Base-by-base conservation (phyloP, 1,140 invertebrate genomes). In the Lamellibrachia luymesi region DNA sequence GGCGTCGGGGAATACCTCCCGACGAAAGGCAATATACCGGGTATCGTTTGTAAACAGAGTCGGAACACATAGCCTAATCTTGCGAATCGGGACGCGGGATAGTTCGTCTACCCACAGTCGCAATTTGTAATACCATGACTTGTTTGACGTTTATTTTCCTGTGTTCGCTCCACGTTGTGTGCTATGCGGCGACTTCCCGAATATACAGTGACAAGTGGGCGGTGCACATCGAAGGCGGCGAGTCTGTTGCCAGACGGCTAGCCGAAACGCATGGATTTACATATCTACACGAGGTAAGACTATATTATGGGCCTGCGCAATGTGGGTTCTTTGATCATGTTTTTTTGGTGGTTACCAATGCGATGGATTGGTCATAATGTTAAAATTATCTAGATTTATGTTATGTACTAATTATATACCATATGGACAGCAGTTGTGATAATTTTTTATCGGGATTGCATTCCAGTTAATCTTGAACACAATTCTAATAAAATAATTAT, bases 181-280 rank as follows among this genome's bases (percentile, higher is more conserved):
- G 64, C 64, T 80, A 80, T 80, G 64, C 64, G 64, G 64, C 64
- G 64, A 80, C 64, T 80, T 80, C 64, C 64, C 5, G 13, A 80
- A 17, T 80, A 80, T 93, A 92, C 56, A 89, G 51, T 51, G 91
- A 93, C 50, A 56, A 93, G 89, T 93, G 93, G 93, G 93, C 93
- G 22, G 93, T 93, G 50, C 56, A 92, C 22, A 92, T 93, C 22
- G 89, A 93, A 51, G 93, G 93, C 38, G 91, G 64, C 80, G 93
- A 93, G 89, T 50, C 51, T 51, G 92, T 93, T n/a, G 93, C 93
- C 27, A 92, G 56, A 51, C 38, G 51, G 22, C 51, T 93, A 38
- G 93, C 93, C 38, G 25, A 91, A 38, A 92, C 92, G 50, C 92
- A 93, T 90, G 93, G 93, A 92, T 93, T 93, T 92, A 80, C 91